Base-by-base conservation (phyloP, 2,888 invertebrate species). In the Plebejus melissa region DNA sequence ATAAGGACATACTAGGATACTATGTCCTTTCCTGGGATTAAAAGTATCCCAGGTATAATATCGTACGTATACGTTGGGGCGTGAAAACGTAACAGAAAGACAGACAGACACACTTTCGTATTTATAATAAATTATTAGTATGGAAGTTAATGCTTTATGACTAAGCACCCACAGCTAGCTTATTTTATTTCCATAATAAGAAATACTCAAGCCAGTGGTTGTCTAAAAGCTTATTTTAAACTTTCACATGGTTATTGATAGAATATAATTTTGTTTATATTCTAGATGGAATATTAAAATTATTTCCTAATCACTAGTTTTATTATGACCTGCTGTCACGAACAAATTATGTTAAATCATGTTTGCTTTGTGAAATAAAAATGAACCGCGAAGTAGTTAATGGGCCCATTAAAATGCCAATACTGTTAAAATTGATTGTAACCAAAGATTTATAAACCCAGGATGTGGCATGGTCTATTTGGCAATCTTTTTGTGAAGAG, bases 381-480 rank as follows among this genome's bases (percentile, higher is more conserved):
- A 6, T 13, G 11, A 28, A 65, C 32, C 13, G 0, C 16, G 65
- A 60, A 28, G 60, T 65, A 65, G 32, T 32, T 11, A 28, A 28
- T 9, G n/a, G 60, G 9, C 41, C 65, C 65, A 65, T 65, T 65
- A 32, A 65, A 65, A 65, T 65, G 32, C 13, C 65, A 36, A 65
- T 65, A 65, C 11, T 65, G 65, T 32, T 36, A 32, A 65, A 32
- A 65, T 65, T 65, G 5, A 65, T 65, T 32, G 65, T n/a, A n/a
- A 4, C 22, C 58, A 58, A 22, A 22, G 58, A 58, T 58, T 7
- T 58, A 0, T 1, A 58, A 2, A n/a, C 22, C 6, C 58, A 58
- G 54, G 54, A 54, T 54, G 16, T 54, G 54, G 54, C 4, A 16
- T 50, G 1, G 9, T 46, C 9, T 41, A 46, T 54, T 16, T 54